phyloP scores from a whole-genome alignment of 2,888 invertebrate genomes.

The Gymnocheta viridis region DNA sequence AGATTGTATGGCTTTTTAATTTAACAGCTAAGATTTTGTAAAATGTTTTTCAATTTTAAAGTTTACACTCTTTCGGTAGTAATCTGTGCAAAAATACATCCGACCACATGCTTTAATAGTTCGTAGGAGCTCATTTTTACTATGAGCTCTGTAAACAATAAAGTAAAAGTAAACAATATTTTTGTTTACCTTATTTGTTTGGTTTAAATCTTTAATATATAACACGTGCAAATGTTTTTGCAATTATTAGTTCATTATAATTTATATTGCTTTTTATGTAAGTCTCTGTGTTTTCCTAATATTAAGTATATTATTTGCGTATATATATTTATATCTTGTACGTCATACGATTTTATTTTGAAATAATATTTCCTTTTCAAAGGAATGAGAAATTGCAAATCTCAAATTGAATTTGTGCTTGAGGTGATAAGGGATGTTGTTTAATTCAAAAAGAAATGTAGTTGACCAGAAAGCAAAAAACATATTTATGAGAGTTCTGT shows the following conservation, averaged over 20 bases:
- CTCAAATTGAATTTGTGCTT: not conserved
- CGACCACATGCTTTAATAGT: no score
- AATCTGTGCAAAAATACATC: no score
- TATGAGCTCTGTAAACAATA: no score
- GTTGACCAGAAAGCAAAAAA: not conserved
- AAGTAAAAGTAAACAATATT: no score
- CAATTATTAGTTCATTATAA: not conserved
- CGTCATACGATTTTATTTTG: no score
- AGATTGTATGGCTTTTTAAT: no score
- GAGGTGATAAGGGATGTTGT: not conserved
- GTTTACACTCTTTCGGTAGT: no score
- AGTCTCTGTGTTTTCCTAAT: not conserved
- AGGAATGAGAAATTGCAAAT: not conserved
- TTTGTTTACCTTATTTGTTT: no score
- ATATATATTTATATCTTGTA: not conserved
- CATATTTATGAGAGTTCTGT: no score
- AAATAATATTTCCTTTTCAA: conserved; percentile 11
- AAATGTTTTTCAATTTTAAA: no score
- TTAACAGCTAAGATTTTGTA: no score
- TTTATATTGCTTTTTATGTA: not conserved
- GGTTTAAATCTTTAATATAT: not conserved
- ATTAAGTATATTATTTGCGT: not conserved
- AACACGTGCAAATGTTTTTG: not conserved
- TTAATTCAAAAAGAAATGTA: not conserved
- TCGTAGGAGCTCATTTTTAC: no score